Conservation (phyloP, 2,888 invertebrate species). For the Himalopsyche anomala region DNA sequence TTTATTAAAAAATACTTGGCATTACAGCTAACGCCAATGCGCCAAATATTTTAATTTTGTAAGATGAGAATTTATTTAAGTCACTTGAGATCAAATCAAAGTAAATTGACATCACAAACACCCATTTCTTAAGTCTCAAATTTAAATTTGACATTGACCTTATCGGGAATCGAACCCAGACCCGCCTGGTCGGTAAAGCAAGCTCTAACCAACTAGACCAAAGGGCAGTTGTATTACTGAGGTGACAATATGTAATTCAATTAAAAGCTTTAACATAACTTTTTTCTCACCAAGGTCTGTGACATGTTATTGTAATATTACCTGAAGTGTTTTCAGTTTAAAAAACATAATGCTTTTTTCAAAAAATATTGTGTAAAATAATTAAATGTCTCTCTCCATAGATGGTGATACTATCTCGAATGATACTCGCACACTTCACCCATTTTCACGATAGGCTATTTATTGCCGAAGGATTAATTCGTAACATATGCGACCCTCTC, state of each 20-base stretch:
- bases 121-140: no score
- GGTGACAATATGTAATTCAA: neutral
- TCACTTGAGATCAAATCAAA: no score
- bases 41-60: neutral
- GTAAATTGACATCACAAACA: no score
- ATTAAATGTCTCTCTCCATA: constrained; percentile 37
- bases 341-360: neutral
- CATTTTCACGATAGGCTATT: constrained; percentile 57
- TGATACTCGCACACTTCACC: constrained; percentile 48
- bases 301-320: neutral
- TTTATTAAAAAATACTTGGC: neutral
- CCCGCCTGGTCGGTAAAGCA: no score
- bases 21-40: neutral
- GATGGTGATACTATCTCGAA: constrained; percentile 49
- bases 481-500: constrained; percentile 53
- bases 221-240: constrained; percentile 12
- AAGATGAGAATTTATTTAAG: no score
- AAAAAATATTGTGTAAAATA: neutral
- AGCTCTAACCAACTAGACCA: no score
- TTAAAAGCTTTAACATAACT: neutral
- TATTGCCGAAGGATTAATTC: constrained; percentile 48
- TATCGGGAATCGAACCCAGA: no score
- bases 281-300: neutral
- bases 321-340: neutral
- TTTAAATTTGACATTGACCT: no score